Evolutionary conservation across 2,113 vertebrate genomes (phyloP), one percentile per base, ranked within the genome.

Genomic region (Pogona vitticeps): DNA sequence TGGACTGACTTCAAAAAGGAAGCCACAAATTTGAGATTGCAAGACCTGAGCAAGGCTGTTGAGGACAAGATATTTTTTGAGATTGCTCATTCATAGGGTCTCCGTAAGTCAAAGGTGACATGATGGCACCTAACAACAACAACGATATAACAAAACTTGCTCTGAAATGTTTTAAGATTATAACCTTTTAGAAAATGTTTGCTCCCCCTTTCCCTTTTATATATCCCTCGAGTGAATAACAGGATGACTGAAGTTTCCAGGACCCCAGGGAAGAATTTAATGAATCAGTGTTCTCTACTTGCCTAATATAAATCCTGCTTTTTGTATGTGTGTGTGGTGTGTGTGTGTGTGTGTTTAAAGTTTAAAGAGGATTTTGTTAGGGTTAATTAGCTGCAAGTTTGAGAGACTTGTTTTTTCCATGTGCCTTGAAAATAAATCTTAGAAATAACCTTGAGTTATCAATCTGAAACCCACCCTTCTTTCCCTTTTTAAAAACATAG

Each of bases 381-480:
- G 65, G 63, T 70, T 58, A 40, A 68, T 31, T 61, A 68, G 90
- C 67, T 92, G 72, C 63, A 93, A 83, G 92, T 94, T 89, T 91
- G 89, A 92, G 93, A 86, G 59, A 33, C 84, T 88, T 87, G 76
- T 87, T 93, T 75, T 40, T 0, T 28, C 88, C 23, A 67, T 9
- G 90, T 90, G 80, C 82, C 91, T 94, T 94, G 88, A 93, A 94
- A 93, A 91, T 86, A 93, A 92, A 88, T 93, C 93, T 6, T 88
- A 31, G 91, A 93, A 93, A 92, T 91, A 92, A 94, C 89, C 89
- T 94, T 84, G 83, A 93, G 80, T 79, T 92, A 36, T 65, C 86
- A 94, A 93, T 92, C 31, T 67, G 15, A 38, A 33, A 58, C 38
- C n/a, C 42, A 52, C 56, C 77, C 52, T 78, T 77, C 31, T 65